Evolutionary conservation across 2,113 vertebrate species (phyloP).

Genomic region (Microcebus tavaratra): DNA sequence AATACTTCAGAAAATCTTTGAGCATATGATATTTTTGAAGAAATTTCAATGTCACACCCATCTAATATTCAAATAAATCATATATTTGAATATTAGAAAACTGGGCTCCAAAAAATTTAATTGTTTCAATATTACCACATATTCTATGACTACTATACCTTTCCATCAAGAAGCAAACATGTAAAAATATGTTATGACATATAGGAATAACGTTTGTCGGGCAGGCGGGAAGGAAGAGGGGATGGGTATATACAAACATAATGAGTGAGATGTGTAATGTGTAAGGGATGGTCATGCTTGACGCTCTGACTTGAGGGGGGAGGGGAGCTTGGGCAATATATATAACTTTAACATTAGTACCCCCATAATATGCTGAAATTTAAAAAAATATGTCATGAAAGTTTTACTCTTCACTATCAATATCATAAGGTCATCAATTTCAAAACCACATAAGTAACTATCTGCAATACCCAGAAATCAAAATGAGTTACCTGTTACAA

Average conservation of each 20-base stretch:
- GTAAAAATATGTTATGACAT: neutral
- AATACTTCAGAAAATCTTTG: neutral
- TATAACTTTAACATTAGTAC: no score
- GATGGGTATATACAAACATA: no score
- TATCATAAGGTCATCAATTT: neutral
- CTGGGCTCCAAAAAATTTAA: neutral
- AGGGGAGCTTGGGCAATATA: no score
- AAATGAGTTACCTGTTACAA: neutral
- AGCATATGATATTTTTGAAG: neutral
- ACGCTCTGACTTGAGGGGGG: no score
- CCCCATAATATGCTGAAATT: no score
- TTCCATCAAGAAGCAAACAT: neutral
- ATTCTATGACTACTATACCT: neutral
- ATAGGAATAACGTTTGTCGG: no score
- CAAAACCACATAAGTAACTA: neutral
- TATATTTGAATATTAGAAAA: neutral
- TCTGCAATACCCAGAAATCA: neutral
- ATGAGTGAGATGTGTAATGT: no score
- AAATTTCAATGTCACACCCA: neutral
- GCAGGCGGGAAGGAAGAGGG: no score
- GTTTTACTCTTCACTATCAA: neutral
- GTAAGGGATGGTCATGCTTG: no score
- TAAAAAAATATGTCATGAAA: neutral
- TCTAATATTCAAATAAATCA: neutral
- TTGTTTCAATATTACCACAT: neutral